Evolutionary conservation across 2,888 invertebrate genomes (phyloP), one percentile per base, ranked within the genome.

Genomic region (Teleiodes luculella): DNA sequence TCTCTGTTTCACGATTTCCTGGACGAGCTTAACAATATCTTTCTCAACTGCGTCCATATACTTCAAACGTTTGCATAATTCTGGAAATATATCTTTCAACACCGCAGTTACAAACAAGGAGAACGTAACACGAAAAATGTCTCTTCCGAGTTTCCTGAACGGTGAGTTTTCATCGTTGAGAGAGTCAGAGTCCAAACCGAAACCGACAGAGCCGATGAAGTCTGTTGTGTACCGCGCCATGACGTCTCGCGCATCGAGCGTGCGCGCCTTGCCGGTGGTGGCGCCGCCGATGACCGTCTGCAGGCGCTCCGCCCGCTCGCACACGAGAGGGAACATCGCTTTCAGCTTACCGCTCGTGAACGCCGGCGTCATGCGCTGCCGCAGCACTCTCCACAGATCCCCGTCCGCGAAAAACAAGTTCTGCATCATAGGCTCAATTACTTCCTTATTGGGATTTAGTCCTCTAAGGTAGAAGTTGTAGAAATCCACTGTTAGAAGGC

Each of bases 321-420:
- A 39, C 2, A 67, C 57, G 30, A 67, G 46, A 1, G 64, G 65
- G 52, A 64, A 67, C 66, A 66, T 66, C 1, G 56, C 62, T 33
- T 61, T 65, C 10, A 65, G 54, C 39, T 66, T 66, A 3, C 61
- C 62, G 5, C 57, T 56, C 2, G 63, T 57, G 31, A 64, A 67
- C 1, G 65, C 60, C 0, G 64, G 60, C 24, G 83, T 82, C 68
- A 84, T 74, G 49, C 81, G 73, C 66, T 80, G 78, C 11, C 84
- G 71, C 55, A 83, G 63, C 59, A 82, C 59, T 41, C 74, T 72
- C 84, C 84, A 84, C 45, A 77, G 50, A 7, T 65, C 63, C 4
- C 64, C 63, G 13, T 61, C 65, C n/a, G 58, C 57, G 7, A 60
- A 54, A 18, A 64, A 64, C 13, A 65, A 36, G 35, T 64, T 66